phyloP scores from a whole-genome alignment of 2,888 invertebrate genomes.

The Ischnus inquisitorius region DNA sequence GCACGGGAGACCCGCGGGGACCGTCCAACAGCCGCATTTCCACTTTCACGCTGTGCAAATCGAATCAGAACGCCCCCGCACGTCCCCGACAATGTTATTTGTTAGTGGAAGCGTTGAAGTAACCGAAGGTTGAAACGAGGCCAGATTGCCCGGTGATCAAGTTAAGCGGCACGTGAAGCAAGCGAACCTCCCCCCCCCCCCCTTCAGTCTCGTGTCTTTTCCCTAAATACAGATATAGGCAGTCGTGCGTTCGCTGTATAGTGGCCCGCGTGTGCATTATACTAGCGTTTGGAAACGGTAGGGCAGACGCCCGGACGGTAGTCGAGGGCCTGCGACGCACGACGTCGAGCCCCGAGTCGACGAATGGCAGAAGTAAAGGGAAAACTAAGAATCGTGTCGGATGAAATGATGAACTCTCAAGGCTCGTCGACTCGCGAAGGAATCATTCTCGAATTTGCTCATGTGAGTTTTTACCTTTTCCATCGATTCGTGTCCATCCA shows the following conservation, averaged over 20 bases:
- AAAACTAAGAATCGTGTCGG: neutral
- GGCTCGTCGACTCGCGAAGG: neutral
- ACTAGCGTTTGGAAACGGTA: neutral
- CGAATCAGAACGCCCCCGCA: constrained; percentile 82
- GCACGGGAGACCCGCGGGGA: neutral
- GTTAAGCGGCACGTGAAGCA: constrained; percentile 85
- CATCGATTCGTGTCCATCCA: neutral
- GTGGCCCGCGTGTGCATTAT: neutral
- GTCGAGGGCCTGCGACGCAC: constrained; percentile 9
- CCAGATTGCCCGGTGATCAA: constrained; percentile 85
- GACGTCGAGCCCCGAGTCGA: neutral
- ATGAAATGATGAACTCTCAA: constrained; percentile 17
- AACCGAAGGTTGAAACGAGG: constrained; percentile 85
- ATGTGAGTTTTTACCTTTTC: neutral
- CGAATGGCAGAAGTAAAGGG: neutral
- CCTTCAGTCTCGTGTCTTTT: constrained; percentile 37
- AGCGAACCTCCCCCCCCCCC: constrained; percentile 70
- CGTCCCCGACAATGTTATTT: constrained; percentile 84
- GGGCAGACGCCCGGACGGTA: constrained; percentile 8
- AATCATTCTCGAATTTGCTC: neutral
- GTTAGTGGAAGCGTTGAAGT: constrained; percentile 84
- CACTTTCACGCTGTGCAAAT: constrained; percentile 82
- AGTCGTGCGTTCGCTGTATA: constrained; percentile 34
- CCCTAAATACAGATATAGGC: constrained; percentile 34
- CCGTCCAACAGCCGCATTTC: constrained; percentile 57